Evolutionary conservation across 2,797 vertebrate genomes (phyloP).

Genomic region (Galagoides demidoff): DNA sequence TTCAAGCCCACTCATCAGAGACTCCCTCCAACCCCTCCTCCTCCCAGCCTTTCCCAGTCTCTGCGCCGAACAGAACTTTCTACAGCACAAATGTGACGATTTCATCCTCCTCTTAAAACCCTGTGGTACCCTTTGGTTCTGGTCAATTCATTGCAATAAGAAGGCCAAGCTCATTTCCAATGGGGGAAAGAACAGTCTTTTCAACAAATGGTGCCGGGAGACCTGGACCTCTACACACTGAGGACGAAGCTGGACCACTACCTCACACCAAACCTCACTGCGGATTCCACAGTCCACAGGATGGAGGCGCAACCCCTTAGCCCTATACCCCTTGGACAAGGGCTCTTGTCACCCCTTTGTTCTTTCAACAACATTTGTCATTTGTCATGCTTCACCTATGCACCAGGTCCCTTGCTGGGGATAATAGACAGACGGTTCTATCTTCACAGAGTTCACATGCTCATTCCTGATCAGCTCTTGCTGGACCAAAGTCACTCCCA

Average conservation of each 20-base stretch:
- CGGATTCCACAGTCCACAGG: background rate
- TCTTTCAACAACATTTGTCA: background rate
- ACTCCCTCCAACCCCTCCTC: background rate
- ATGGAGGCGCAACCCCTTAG: background rate
- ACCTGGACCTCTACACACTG: background rate
- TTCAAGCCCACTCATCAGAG: background rate
- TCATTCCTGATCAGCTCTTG: background rate
- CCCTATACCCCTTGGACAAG: background rate
- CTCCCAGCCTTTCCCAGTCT: background rate
- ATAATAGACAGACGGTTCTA: background rate
- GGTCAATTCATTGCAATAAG: background rate
- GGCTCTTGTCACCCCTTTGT: background rate
- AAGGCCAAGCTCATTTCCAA: background rate
- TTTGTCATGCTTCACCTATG: background rate
- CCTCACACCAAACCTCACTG: background rate
- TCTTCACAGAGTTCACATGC: background rate
- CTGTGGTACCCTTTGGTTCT: background rate
- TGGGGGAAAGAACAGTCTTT: background rate
- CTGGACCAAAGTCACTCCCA: background rate
- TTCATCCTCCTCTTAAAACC: background rate
- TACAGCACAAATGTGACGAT: background rate
- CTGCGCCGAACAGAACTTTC: background rate
- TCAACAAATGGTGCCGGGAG: background rate
- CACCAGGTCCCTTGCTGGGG: background rate
- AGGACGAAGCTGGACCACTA: background rate